These are phyloP conservation scores for Mormyrops boulengeri DNA, from an alignment of 2,797 vertebrate species.

Conservation along the genomic window DNA sequence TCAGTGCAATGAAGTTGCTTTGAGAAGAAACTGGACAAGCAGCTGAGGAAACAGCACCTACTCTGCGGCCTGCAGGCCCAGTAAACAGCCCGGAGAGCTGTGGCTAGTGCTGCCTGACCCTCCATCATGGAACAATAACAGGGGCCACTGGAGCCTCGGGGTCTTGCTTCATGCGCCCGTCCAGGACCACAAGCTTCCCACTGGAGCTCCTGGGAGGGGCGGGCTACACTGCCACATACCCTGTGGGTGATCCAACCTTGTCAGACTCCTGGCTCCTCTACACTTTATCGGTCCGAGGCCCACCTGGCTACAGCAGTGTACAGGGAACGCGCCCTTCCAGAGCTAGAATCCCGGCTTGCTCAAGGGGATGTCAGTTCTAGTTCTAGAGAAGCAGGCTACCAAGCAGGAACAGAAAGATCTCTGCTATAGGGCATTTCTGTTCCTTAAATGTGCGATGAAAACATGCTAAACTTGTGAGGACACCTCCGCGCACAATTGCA, in stretches of 20 bases:
- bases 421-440: not conserved
- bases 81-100: not conserved
- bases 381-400: not conserved
- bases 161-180: not conserved
- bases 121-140: not conserved
- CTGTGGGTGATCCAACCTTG: not conserved
- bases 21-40: not conserved
- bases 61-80: not conserved
- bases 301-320: not conserved
- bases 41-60: not conserved
- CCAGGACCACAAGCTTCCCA: slow-evolving; percentile 19
- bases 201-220: not conserved
- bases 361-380: not conserved
- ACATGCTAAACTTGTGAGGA: not conserved
- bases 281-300: not conserved
- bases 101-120: not conserved
- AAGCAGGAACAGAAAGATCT: not conserved
- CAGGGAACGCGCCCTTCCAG: not conserved
- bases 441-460: not conserved
- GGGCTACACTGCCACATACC: not conserved
- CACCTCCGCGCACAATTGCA: not conserved
- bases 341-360: not conserved
- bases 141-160: not conserved
- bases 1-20: not conserved
- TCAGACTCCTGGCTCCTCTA: not conserved